Evolutionary conservation across 2,888 invertebrate genomes (phyloP).

Genomic region (Sinhomidia bicolor): DNA sequence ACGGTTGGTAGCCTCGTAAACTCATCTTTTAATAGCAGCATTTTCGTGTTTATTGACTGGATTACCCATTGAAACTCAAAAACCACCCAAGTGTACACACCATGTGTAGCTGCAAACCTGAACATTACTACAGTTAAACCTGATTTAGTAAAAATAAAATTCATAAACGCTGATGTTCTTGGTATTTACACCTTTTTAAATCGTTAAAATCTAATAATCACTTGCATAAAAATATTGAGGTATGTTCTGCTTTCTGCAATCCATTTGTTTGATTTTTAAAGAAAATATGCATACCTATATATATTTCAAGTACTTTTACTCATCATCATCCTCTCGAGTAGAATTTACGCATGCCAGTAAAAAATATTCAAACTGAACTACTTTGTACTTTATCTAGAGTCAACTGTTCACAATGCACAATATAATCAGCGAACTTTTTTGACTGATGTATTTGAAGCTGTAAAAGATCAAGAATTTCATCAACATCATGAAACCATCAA

Average conservation of each 20-base stretch:
- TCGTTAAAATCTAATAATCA: not conserved
- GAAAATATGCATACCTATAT: too few relatives aligned
- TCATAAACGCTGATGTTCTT: not conserved
- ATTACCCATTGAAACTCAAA: not conserved
- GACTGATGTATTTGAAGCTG: not conserved
- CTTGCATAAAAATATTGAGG: too few relatives aligned
- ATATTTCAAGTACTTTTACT: too few relatives aligned
- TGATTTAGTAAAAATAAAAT: not conserved
- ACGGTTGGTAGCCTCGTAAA: slow-evolving; percentile 12
- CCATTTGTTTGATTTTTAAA: too few relatives aligned
- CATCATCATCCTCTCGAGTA: too few relatives aligned
- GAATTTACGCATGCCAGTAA: too few relatives aligned
- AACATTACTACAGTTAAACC: not conserved
- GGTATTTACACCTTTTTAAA: not conserved
- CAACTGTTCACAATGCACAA: not conserved
- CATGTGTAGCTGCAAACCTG: not conserved
- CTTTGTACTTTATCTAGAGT: too few relatives aligned
- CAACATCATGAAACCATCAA: slow-evolving; percentile 56
- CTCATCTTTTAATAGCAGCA: slow-evolving; percentile 25
- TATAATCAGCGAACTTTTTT: not conserved
- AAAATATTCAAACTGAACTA: too few relatives aligned
- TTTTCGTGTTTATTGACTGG: slow-evolving; percentile 28
- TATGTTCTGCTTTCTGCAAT: too few relatives aligned
- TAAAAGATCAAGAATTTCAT: not conserved
- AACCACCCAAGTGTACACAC: slow-evolving; percentile 20